Evolutionary conservation across 2,113 vertebrate genomes (phyloP).

Genomic region (Microcebus ravelobensis): DNA sequence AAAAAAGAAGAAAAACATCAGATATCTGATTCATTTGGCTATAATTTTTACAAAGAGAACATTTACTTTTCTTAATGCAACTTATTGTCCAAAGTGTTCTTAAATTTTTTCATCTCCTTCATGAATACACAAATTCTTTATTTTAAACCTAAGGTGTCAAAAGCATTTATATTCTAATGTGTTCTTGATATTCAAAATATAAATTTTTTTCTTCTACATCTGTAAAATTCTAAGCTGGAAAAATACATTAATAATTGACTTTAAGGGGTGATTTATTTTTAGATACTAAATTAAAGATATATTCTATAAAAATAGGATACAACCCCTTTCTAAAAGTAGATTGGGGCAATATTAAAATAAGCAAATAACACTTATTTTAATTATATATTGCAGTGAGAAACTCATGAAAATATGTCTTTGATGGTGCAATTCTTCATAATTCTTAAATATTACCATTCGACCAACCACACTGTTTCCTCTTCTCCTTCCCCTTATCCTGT

Average conservation of each 20-base stretch:
- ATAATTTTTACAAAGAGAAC: background rate
- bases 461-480: background rate
- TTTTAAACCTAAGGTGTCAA: background rate
- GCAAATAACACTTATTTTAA: background rate
- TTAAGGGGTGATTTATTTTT: conserved; percentile 37
- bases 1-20: background rate
- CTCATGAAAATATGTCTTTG: background rate
- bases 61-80: conserved; percentile 13
- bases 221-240: conserved; percentile 17
- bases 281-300: conserved; percentile 21
- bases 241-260: conserved; percentile 15
- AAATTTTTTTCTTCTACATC: background rate
- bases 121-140: background rate
- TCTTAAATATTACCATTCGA: background rate
- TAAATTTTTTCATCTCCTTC: background rate
- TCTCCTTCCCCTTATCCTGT: fast-evolving
- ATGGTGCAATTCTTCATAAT: background rate
- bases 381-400: conserved; percentile 15
- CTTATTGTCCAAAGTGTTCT: background rate
- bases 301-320: background rate
- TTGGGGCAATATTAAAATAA: conserved; percentile 35
- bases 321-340: conserved; percentile 16
- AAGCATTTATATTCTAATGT: background rate
- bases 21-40: background rate
- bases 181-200: background rate